Conservation (phyloP, 37 sponge, comb jelly and placozoan species). For the Spongia lamella region DNA sequence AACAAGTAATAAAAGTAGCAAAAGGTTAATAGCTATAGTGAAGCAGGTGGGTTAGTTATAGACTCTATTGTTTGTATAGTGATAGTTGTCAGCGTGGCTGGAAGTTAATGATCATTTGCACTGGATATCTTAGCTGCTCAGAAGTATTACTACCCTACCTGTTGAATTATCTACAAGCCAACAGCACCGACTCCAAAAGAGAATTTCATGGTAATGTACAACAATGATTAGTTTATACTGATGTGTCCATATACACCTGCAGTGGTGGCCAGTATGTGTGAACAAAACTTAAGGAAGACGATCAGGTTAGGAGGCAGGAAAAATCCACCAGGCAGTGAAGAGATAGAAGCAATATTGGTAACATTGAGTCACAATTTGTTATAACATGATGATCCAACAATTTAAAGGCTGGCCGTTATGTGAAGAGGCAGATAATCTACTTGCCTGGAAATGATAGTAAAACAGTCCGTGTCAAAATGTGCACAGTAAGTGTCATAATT, state of each 20-base stretch:
- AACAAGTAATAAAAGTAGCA: slow-evolving; percentile 61
- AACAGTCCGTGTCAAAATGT: slow-evolving; percentile 40
- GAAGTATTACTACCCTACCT: slow-evolving; percentile 42
- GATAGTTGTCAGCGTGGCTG: slow-evolving; percentile 72
- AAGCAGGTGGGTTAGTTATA: neutral
- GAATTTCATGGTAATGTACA: slow-evolving; percentile 36
- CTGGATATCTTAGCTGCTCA: slow-evolving; percentile 63
- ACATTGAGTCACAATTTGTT: slow-evolving; percentile 8
- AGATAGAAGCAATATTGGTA: slow-evolving; percentile 50
- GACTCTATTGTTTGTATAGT: slow-evolving; percentile 11
- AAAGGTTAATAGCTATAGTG: slow-evolving; percentile 21
- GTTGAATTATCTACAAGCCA: slow-evolving; percentile 41
- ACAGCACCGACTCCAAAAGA: slow-evolving; percentile 38
- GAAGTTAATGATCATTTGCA: slow-evolving; percentile 57
- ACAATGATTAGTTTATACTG: no score
- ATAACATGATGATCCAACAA: neutral
- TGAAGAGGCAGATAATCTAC: slow-evolving; percentile 35
- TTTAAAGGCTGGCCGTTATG: slow-evolving; percentile 39
- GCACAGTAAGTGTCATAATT: slow-evolving; percentile 40
- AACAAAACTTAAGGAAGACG: slow-evolving; percentile 47
- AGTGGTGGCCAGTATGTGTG: slow-evolving; percentile 60
- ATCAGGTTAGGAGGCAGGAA: slow-evolving; percentile 56
- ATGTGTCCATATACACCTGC: neutral
- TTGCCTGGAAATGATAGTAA: slow-evolving; percentile 58
- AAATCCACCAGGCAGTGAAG: slow-evolving; percentile 50